Evolutionary conservation across 2,797 vertebrate genomes (phyloP).

Genomic region (Sebastes matsubarae): DNA sequence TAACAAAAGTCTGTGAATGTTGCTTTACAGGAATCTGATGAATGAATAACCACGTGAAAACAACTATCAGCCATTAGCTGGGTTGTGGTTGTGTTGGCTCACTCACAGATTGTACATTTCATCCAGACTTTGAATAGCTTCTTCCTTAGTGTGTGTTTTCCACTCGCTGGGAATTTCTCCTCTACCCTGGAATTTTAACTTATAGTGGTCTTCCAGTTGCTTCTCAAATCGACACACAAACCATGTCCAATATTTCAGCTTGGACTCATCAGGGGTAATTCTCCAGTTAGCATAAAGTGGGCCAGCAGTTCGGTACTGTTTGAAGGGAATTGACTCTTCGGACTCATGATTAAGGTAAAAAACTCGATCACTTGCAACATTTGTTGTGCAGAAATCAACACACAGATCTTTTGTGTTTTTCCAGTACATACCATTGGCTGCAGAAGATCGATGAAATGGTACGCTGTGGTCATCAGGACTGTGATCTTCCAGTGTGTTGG

Average conservation of each 20-base stretch:
- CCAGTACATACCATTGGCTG: not conserved
- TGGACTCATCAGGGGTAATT: constrained; percentile 61
- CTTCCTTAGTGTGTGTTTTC: not conserved
- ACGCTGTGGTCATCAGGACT: constrained; percentile 46
- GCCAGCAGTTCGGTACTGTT: constrained; percentile 52
- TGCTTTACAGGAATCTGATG: not conserved
- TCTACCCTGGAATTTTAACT: accelerated
- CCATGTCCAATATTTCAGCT: constrained; percentile 67
- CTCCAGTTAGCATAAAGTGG: constrained; percentile 36
- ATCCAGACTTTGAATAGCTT: constrained; percentile 56
- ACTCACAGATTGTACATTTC: not conserved
- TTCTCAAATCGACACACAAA: constrained; percentile 61
- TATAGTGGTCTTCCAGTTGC: constrained; percentile 43
- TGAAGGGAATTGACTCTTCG: accelerated
- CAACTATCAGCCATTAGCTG: not conserved
- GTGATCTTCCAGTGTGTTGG: constrained; percentile 62
- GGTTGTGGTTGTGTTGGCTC: not conserved
- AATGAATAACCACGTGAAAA: not conserved
- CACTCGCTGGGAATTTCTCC: constrained; percentile 54
- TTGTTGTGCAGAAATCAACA: constrained; percentile 52
- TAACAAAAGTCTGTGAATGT: not conserved
- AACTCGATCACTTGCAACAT: constrained; percentile 26
- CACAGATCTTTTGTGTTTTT: accelerated
- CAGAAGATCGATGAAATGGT: constrained; percentile 46
- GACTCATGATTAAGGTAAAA: not conserved